Conservation (phyloP, 2,888 invertebrate species). For the Alviniconcha strummeri region DNA sequence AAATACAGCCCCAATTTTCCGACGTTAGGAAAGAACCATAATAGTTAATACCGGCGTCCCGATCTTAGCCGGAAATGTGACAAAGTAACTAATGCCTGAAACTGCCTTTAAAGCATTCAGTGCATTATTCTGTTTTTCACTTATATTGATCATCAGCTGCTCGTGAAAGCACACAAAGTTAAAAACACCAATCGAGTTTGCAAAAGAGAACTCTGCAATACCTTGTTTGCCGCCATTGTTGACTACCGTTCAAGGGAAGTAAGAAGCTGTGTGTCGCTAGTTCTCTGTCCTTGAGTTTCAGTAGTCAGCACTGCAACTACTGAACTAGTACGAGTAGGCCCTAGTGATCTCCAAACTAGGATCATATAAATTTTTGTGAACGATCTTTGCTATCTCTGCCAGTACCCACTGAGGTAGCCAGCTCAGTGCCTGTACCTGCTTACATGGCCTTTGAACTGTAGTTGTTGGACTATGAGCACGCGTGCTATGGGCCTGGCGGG, state of each 20-base stretch:
- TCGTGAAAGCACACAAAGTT: background rate
- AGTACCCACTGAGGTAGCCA: background rate
- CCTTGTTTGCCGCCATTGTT: slow-evolving; percentile 38
- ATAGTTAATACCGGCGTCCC: background rate
- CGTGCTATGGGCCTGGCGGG: too few species aligned
- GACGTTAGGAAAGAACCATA: too few species aligned
- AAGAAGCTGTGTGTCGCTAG: background rate
- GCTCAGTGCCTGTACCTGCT: background rate
- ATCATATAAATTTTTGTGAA: too few species aligned
- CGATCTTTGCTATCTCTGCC: background rate
- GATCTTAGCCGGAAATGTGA: background rate
- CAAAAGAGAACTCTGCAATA: background rate
- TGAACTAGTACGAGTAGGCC: too few species aligned
- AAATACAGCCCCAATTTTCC: too few species aligned
- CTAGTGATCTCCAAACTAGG: background rate
- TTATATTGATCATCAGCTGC: too few species aligned
- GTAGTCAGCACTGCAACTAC: background rate
- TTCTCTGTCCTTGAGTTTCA: background rate
- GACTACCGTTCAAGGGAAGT: slow-evolving; percentile 29
- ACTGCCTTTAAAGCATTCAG: too few species aligned
- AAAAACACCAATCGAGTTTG: slow-evolving; percentile 4
- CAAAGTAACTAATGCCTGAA: background rate
- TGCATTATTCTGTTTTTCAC: background rate
- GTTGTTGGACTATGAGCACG: background rate
- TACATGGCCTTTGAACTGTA: background rate